Base-by-base conservation (phyloP, 2,797 vertebrate genomes). In the Alectoris magna region DNA sequence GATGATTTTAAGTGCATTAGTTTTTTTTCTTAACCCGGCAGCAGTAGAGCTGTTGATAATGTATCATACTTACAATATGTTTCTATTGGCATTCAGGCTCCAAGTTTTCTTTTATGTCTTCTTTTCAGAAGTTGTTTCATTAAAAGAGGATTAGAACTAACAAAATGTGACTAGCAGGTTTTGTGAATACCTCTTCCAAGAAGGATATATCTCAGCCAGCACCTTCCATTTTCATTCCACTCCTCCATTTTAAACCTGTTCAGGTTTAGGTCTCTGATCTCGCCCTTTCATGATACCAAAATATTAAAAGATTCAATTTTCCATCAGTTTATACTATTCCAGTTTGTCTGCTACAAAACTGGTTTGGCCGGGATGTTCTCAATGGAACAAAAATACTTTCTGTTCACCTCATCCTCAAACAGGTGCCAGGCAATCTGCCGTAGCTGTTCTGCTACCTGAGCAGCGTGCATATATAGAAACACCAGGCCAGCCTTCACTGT, bases 361-460 rank as follows among this genome's bases (percentile, higher is more conserved):
- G 75, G 5, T 26, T 94, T 83, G 72, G 84, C 86, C 72, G 85
- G 48, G 88, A 71, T 68, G 72, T 91, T 94, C 81, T 81, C 5
- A 34, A 85, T 63, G 69, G 83, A 93, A 91, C 70, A 85, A 93
- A 96, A 96, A 93, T 92, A 94, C 90, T 94, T 94, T 91, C 79
- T 55, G 63, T 80, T 96, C 88, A 93, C 88, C 92, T 91, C 78
- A 68, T 89, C 72, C 69, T 80, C 8, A 0, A 94, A 84, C 90
- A 95, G 84, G 90, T 93, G 93, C 90, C 87, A 93, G 63, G 82
- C 94, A 95, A 94, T 95, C 95, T 93, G 90, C 4, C 4, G 72
- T 85, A 87, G 86, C 81, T 93, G 55, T 58, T 85, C 91, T 6
- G 69, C 90, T 95, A 96, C 94, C 94, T 95, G 93, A 79, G 90